Evolutionary conservation across 2,113 vertebrate species (phyloP), one percentile per base, ranked within the genome.

Genomic region (Hydrochoerus hydrochaeris): DNA sequence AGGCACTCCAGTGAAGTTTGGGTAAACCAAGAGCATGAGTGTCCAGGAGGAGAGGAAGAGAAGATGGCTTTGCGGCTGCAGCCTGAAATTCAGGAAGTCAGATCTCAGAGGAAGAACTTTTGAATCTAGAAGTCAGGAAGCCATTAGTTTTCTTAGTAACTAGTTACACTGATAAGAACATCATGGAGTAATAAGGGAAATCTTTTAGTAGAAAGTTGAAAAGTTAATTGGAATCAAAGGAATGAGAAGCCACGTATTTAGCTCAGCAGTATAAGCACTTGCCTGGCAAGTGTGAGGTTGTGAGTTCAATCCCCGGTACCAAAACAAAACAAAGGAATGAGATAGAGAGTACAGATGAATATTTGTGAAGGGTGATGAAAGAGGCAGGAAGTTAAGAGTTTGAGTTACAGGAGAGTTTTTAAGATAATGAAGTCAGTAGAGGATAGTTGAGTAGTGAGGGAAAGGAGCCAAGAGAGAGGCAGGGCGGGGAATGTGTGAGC

Each of bases 151-250:
- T 38, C 49, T 80, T 28, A 35, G 46, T 16, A 54, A 52, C 22
- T 24, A 11, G 63, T 14, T 32, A 17, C 14, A 0, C 1, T 0
- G 38, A 35, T 8, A 22, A 67, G 46, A 85, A 22, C 1, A 14
- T 46, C 12, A 11, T 65, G 67, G 32, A 8, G 22, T 12, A 49
- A 11, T 46, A 17, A 67, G 4, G 19, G 9, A 69, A 30, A 63
- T 22, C 67, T 75, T 67, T 35, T 35, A 35, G n/a, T 1, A 35
- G 52, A 6, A 28, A 32, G 44, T 35, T 19, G 24, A 38, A 44
- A 75, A 82, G 63, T 11, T 8, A n/a, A 20, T 19, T 35, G n/a
- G n/a, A 54, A 49, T 20, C 60, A 75, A n/a, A 75, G 35, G 38
- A 32, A 44, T 3, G 3, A 46, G 60, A 54, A 52, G 49, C 49